Percentiles rank a stretch among this genome's conserved stretches.
phyloP scores from a whole-genome alignment of 2,888 invertebrate species.

The Meghimatium bilineatum region DNA sequence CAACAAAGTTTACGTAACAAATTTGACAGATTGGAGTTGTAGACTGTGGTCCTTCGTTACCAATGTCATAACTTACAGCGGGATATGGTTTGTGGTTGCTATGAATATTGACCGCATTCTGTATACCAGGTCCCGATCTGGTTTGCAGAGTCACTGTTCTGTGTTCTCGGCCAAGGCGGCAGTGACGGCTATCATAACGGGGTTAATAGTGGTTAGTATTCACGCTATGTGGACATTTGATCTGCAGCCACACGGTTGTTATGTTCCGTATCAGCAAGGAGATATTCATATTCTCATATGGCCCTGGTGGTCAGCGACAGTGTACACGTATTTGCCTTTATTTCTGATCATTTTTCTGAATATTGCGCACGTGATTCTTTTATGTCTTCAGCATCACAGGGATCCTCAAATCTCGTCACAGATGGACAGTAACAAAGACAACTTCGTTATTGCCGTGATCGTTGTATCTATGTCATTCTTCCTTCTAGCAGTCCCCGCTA shows the following conservation, averaged over 20 bases:
- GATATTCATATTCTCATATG: conserved; percentile 70
- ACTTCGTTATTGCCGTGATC: conserved; percentile 53
- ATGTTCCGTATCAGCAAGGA: conserved; percentile 57
- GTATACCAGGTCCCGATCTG: conserved; percentile 63
- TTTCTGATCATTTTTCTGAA: conserved; percentile 59
- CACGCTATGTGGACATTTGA: conserved; percentile 74
- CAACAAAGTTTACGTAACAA: conserved; percentile 60
- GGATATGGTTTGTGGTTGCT: conserved; percentile 71
- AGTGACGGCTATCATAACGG: conserved; percentile 64
- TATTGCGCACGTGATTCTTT: conserved; percentile 35
- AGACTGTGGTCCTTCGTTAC: conserved; percentile 70
- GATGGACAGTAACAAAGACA: conserved; percentile 32
- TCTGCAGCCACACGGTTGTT: conserved; percentile 66
- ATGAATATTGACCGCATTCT: conserved; percentile 71
- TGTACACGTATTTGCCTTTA: conserved; percentile 70
- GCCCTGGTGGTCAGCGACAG: conserved; percentile 72
- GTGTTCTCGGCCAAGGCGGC: conserved; percentile 70
- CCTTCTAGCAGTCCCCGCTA: conserved; percentile 54
- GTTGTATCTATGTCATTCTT: conserved; percentile 53
- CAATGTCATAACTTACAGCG: conserved; percentile 66
- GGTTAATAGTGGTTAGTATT: conserved; percentile 68
- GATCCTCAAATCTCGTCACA: not conserved
- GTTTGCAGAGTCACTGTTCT: conserved; percentile 65
- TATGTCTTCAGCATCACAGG: conserved; percentile 38
- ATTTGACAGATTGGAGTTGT: conserved; percentile 68